Percentiles rank a stretch among this genome's conserved stretches.
These are phyloP conservation scores for Peucedramus taeniatus DNA, from an alignment of 2,113 vertebrate species.

Conservation along the genomic window DNA sequence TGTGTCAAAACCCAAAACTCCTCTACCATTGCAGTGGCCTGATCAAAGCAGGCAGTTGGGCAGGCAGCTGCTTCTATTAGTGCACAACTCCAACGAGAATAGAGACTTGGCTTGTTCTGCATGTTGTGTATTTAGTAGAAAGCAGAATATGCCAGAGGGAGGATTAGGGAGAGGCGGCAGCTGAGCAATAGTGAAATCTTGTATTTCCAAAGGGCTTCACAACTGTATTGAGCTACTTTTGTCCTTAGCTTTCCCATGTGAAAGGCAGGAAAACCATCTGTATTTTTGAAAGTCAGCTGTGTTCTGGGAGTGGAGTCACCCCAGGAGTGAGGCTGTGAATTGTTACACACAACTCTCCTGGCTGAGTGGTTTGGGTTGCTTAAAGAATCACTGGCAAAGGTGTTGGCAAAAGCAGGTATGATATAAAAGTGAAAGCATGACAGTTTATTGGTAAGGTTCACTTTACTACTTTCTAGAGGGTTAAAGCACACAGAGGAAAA, in stretches of 20 bases:
- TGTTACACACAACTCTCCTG: accelerated
- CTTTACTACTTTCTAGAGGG: neutral
- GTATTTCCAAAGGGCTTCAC: neutral
- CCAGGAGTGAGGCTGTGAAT: neutral
- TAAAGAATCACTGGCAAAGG: neutral
- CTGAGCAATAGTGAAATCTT: neutral
- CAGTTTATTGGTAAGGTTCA: neutral
- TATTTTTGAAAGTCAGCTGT: neutral
- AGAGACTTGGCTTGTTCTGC: neutral
- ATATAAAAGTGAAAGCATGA: neutral
- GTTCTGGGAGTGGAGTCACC: neutral
- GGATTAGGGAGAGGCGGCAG: neutral
- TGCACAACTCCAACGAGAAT: neutral
- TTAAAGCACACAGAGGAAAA: neutral
- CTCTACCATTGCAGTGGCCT: neutral
- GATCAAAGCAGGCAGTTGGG: neutral
- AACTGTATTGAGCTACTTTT: neutral
- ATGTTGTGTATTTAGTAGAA: neutral
- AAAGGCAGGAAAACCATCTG: neutral
- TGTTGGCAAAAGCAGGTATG: neutral
- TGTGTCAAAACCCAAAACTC: neutral
- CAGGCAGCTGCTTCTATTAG: neutral
- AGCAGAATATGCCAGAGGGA: neutral
- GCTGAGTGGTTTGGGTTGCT: neutral
- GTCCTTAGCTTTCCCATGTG: neutral